Evolutionary conservation across 2,888 invertebrate genomes (phyloP).

Genomic region (Lucinisca nassula): DNA sequence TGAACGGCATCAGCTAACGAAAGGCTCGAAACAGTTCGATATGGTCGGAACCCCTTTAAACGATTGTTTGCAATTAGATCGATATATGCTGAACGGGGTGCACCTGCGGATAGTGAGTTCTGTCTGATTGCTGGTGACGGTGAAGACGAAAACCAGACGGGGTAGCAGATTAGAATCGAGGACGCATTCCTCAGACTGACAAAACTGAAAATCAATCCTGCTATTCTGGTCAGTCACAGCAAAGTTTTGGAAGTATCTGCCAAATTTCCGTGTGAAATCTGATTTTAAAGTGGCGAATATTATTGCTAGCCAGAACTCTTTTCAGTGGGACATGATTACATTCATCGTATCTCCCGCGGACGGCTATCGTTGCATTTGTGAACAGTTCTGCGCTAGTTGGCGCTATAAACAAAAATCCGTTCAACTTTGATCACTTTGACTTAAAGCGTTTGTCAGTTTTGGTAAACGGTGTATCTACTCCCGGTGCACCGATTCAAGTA

Average conservation of each 20-base stretch:
- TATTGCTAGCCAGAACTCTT: neutral
- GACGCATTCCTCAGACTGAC: neutral
- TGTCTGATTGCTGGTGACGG: conserved; percentile 4
- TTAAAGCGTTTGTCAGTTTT: neutral
- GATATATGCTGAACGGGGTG: conserved; percentile 18
- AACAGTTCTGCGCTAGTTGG: conserved; percentile 4
- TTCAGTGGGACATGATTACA: conserved; percentile 11
- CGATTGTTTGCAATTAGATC: conserved; percentile 6
- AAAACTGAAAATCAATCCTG: conserved; percentile 20
- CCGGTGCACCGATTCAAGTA: neutral
- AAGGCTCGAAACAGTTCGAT: neutral
- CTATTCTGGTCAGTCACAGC: neutral
- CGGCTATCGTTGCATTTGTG: conserved; percentile 3
- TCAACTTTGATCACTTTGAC: conserved; percentile 2
- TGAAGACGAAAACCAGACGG: no score
- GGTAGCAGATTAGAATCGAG: conserved; percentile 13
- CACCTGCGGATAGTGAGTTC: neutral
- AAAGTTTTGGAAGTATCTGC: neutral
- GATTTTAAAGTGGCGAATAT: conserved; percentile 13
- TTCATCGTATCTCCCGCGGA: neutral
- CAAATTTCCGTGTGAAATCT: conserved; percentile 6
- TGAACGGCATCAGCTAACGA: neutral
- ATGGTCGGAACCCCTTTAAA: conserved; percentile 6
- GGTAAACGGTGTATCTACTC: conserved; percentile 6
- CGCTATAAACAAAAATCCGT: neutral